Percentiles rank a stretch among this genome's conserved stretches.
phyloP scores from a whole-genome alignment of 1,140 invertebrate species.

The Drosophila fuyamai region DNA sequence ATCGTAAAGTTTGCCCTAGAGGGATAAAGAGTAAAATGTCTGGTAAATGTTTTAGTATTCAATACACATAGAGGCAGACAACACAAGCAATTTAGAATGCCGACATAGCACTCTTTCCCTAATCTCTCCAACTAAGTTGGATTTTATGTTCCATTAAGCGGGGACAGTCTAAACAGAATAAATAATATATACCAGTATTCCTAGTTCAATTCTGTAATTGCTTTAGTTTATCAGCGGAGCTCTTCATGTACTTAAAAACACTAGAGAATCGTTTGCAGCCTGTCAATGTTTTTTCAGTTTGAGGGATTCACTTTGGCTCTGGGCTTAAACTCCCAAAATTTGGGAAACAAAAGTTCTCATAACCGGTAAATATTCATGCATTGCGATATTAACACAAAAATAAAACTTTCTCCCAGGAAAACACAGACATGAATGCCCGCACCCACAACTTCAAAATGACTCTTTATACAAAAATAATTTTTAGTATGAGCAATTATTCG shows the following conservation, averaged over 20 bases:
- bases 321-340: not conserved
- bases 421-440: too few species aligned
- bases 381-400: not conserved
- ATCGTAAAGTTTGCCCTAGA: not conserved
- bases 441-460: too few species aligned
- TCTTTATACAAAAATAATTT: too few species aligned
- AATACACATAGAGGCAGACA: not conserved
- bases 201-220: not conserved
- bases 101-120: not conserved
- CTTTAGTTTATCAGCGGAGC: not conserved
- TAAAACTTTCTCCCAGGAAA: not conserved
- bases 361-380: not conserved
- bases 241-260: not conserved
- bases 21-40: too few species aligned
- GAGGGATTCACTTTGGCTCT: not conserved
- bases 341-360: not conserved
- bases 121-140: not conserved
- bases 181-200: not conserved
- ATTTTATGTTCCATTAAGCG: not conserved
- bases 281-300: slow-evolving; percentile 1
- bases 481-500: too few species aligned
- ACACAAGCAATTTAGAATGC: not conserved
- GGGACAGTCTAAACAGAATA: not conserved
- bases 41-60: not conserved
- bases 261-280: not conserved